Percentiles rank a stretch among this genome's conserved stretches.
Evolutionary conservation across 1,140 invertebrate species (phyloP).

Genomic region (Nephila pilipes): DNA sequence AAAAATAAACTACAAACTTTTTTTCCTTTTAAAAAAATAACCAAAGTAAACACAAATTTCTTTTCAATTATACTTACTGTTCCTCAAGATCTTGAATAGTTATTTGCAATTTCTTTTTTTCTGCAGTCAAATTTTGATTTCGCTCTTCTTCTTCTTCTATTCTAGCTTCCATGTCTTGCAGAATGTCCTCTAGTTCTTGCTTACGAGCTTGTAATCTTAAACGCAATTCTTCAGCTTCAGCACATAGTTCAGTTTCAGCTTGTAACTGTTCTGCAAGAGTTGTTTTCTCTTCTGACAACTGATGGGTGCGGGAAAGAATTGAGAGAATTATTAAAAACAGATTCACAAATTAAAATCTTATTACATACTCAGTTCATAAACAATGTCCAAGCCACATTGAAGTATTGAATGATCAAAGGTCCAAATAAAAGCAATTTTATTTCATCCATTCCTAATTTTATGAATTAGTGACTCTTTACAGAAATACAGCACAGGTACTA

Average conservation of each 20-base stretch:
- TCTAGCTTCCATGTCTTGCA: conserved; percentile 96
- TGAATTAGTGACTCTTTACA: too few relatives aligned
- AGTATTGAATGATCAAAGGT: too few relatives aligned
- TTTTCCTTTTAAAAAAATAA: too few relatives aligned
- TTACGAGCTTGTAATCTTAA: conserved; percentile 91
- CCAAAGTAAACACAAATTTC: too few relatives aligned
- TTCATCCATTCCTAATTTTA: too few relatives aligned
- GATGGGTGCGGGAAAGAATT: neutral
- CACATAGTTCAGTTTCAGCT: conserved; percentile 96
- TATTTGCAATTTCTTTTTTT: conserved; percentile 96
- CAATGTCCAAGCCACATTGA: too few relatives aligned
- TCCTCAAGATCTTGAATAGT: conserved; percentile 88
- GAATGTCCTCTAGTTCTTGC: conserved; percentile 97
- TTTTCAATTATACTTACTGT: conserved; percentile 79
- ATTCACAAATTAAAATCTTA: too few relatives aligned
- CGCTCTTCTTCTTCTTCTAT: conserved; percentile 98
- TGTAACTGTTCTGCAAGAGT: conserved; percentile 96
- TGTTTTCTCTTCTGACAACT: conserved; percentile 92
- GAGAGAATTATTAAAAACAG: too few relatives aligned
- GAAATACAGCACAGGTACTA: too few relatives aligned
- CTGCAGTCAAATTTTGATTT: conserved; percentile 88
- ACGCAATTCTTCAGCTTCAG: conserved; percentile 97
- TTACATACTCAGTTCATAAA: too few relatives aligned
- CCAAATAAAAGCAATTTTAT: too few relatives aligned
- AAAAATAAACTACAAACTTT: too few relatives aligned